Evolutionary conservation across 53 echinoderm and acorn worm species (phyloP).

Genomic region (Echinometra lucunter): DNA sequence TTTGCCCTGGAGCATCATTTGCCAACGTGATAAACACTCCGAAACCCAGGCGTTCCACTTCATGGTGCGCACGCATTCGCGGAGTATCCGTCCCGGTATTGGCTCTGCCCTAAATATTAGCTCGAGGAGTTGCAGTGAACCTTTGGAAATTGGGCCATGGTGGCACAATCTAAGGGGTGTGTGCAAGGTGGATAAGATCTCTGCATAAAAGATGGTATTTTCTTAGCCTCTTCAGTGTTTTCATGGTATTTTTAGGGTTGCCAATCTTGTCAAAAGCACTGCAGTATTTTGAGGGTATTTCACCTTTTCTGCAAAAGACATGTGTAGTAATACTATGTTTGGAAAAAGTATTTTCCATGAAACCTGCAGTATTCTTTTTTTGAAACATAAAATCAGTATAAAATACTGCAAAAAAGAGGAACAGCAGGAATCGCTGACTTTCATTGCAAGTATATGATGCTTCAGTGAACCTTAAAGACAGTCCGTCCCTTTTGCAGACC

Average conservation of each 20-base stretch:
- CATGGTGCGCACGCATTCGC: not conserved
- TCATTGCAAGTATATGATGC: not conserved
- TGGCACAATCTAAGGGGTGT: conserved; percentile 7
- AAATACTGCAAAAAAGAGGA: no score
- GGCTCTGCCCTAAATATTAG: conserved; percentile 25
- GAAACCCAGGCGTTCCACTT: conserved; percentile 16
- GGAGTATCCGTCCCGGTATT: not conserved
- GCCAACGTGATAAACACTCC: conserved; percentile 10
- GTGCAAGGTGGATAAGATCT: conserved; percentile 7
- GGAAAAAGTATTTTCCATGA: no score
- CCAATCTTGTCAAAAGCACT: no score
- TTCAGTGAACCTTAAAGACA: not conserved
- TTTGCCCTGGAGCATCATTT: conserved; percentile 29
- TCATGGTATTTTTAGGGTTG: no score
- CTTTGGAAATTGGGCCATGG: not conserved
- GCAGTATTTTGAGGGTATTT: no score
- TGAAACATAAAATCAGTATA: no score
- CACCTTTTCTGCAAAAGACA: no score
- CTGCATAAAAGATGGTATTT: not conserved
- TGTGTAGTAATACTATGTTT: no score
- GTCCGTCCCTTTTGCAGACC: no score
- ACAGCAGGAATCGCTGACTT: no score
- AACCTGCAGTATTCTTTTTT: no score
- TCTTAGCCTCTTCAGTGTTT: no score
- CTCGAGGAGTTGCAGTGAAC: not conserved